Evolutionary conservation across 2,113 vertebrate species (phyloP), one percentile per base, ranked within the genome.

Genomic region (Rhabdomys dilectus): DNA sequence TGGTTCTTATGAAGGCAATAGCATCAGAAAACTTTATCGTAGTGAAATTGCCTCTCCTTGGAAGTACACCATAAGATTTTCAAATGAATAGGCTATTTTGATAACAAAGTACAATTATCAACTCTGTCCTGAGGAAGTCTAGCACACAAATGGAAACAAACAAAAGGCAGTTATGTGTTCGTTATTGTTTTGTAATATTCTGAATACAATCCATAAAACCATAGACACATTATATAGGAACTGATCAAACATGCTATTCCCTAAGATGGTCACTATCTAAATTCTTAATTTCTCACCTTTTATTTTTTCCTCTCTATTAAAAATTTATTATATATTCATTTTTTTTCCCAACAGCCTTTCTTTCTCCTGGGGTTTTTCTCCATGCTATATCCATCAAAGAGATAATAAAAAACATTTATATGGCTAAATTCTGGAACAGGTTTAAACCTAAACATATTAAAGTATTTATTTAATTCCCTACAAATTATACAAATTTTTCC

Each of bases 11-110:
- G 82, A 95, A 94, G 66, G 88, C 73, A 96, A 51, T 58, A 60
- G 19, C 42, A 89, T 82, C 89, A 76, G 60, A 94, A 94, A 96
- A 48, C 68, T 96, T 96, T 66, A 93, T 91, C 62, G 53, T 17
- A 85, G 42, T 89, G 92, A 96, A 94, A 93, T 39, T 88, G 34
- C 64, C 19, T 92, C 11, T 78, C 58, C 76, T 93, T 93, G 73
- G 42, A 95, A 96, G 93, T 89, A 72, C 3, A 15, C 51, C 87
- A 0, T 93, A 75, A 78, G 56, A 82, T 58, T 92, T 88, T 85
- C 72, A 56, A 89, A 82, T 93, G 85, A 82, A 48, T 39, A 68
- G 81, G 34, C 9, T 39, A 60, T 4, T 5, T 66, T 90, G 84
- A 86, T n/a, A 66, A 26, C 88, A 68, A 91, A 81, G n/a, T 88